These are phyloP conservation scores for Drosophila lacertosa DNA, from an alignment of 1,140 invertebrate genomes.

Conservation along the genomic window DNA sequence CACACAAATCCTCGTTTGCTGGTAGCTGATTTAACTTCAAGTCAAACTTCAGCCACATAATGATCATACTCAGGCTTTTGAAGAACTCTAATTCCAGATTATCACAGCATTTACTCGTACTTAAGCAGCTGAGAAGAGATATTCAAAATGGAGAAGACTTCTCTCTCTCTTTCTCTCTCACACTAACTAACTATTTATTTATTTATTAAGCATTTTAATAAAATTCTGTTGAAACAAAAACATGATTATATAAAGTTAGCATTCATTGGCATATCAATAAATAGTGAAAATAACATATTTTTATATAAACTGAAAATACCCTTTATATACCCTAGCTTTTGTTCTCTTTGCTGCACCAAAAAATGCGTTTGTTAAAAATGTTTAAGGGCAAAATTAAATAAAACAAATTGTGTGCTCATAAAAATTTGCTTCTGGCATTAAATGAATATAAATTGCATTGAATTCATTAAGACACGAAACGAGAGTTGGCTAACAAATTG, in stretches of 20 bases:
- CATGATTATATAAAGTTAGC: too few species aligned
- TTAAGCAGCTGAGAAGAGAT: constrained; percentile 12
- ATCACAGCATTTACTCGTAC: constrained; percentile 39
- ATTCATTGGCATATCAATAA: too few species aligned
- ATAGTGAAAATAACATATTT: too few species aligned
- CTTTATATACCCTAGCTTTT: too few species aligned
- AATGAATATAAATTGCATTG: constrained; percentile 69
- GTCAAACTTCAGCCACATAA: constrained; percentile 17
- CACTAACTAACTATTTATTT: too few species aligned
- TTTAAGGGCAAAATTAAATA: too few species aligned
- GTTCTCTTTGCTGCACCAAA: too few species aligned
- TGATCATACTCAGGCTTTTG: constrained; percentile 16
- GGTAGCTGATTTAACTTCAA: constrained; percentile 33
- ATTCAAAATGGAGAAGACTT: not conserved
- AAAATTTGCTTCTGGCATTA: constrained; percentile 75
- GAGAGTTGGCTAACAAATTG: constrained; percentile 36
- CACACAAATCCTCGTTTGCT: constrained; percentile 38
- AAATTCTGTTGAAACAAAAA: too few species aligned
- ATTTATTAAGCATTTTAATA: too few species aligned
- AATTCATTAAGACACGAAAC: constrained; percentile 47
- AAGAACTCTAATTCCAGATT: constrained; percentile 36
- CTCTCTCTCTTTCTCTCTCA: not conserved
- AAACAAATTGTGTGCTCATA: constrained; percentile 76
- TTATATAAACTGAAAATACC: too few species aligned
- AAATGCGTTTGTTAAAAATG: too few species aligned